phyloP scores from a whole-genome alignment of 2,888 invertebrate genomes.

The Luperina testacea region DNA sequence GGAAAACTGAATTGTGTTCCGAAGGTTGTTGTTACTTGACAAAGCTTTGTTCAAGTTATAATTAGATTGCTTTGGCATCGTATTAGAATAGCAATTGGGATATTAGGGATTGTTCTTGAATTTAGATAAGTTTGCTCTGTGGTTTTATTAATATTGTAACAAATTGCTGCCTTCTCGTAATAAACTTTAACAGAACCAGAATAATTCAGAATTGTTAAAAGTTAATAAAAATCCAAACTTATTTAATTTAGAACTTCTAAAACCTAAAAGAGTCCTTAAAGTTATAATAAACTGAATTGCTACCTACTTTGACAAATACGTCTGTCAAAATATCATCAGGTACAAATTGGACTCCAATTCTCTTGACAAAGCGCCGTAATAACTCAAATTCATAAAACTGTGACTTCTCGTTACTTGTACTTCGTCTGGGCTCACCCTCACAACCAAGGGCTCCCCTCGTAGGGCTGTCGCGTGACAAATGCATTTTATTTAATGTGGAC shows the following conservation, averaged over 20 bases:
- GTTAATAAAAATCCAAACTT: background rate
- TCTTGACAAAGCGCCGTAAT: conserved; percentile 48
- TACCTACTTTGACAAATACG: conserved; percentile 20
- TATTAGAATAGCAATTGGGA: conserved; percentile 10
- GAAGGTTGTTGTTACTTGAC: background rate
- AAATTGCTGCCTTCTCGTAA: background rate
- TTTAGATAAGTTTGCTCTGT: background rate
- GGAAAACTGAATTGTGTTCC: conserved; percentile 20
- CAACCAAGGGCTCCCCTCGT: conserved; percentile 60
- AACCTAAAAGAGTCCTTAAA: background rate
- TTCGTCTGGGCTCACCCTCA: conserved; percentile 55
- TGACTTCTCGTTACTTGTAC: conserved; percentile 52
- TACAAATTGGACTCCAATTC: conserved; percentile 38
- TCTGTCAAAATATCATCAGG: conserved; percentile 50
- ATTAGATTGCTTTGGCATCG: conserved; percentile 18
- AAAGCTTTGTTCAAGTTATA: conserved; percentile 22
- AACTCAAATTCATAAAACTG: conserved; percentile 59
- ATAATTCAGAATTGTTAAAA: background rate
- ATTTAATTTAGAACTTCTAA: background rate
- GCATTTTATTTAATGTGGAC: conserved; percentile 74
- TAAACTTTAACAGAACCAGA: background rate
- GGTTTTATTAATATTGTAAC: conserved; percentile 2
- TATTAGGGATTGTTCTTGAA: background rate
- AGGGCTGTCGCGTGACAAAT: conserved; percentile 82
- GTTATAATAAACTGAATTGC: conserved; percentile 8